Base-by-base conservation (phyloP, 2,888 invertebrate species). In the Neuroscelio doddi region DNA sequence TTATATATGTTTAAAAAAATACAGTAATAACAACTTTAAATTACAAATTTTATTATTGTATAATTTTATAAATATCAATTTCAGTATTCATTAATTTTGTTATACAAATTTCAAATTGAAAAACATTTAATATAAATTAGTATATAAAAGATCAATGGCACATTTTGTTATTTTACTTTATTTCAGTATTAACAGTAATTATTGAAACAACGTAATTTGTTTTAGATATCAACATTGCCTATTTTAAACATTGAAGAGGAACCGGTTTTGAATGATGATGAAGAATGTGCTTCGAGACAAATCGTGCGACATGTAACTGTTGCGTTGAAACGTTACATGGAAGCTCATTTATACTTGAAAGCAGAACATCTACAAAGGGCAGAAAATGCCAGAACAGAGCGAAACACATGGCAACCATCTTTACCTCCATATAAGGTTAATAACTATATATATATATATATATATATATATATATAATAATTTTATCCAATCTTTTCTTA, bases 291-390 rank as follows among this genome's bases (percentile, higher is more conserved):
- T 1, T 94, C 94, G 15, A 85, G 96, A 0, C 97, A 97, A 86
- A 92, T 95, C 50, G 94, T 96, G 0, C 87, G 96, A 0, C 96
- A 97, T 81, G 96, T 96, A 0, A 94, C 94, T 77, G 92, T 93
- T 4, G 94, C 97, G 0, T 88, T 97, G 1, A 92, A 95, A 77
- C 90, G 94, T 74, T 98, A 98, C 77, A 90, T 96, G 82, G 96
- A 97, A 81, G 94, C 96, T 0, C 98, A 98, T 83, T 86, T 98
- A 47, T 90, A 90, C 74, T 86, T 90, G 49, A 93, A 93, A 84
- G 91, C 92, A n/a, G 92, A 93, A 67, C 89, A 90, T 67, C 85
- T 93, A 66, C 85, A 89, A 77, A 83, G 91, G 68, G 86, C 89
- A 56, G 87, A 90, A 77, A 86, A 86, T 73, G 85, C 85, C 8